Evolutionary conservation across 2,888 invertebrate species (phyloP), one percentile per base, ranked within the genome.

Genomic region (Alloplasta piceator): DNA sequence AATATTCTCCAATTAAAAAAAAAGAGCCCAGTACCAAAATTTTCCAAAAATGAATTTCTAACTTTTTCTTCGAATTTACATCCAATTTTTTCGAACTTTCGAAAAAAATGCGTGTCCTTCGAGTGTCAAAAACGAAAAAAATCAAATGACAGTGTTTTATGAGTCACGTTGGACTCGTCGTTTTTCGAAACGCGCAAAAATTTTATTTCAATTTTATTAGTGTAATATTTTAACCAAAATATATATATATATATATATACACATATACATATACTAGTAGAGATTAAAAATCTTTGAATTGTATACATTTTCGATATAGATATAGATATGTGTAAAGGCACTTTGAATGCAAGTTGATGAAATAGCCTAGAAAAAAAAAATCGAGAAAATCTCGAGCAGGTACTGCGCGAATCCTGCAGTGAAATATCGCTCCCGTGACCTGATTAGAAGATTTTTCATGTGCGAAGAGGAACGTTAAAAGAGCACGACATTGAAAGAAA

Each of bases 391-490:
- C 64, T 77, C 81, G 64, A 68, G 43, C 58, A 48, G 55, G 56
- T 48, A 43, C 77, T 81, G 81, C 77, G 60, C 36, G 38, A 81
- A 81, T 78, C 78, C 77, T 71, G 81, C 81, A 81, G 81, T 74
- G 60, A 66, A 67, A 60, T 56, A 76, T 76, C 81, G 81, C 81
- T 81, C 81, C 81, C 81, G 81, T 81, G 81, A 81, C 81, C 81
- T 81, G 81, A 81, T 70, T 81, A 81, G 81, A 81, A 74, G 14
- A 70, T 73, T 66, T 74, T 78, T 66, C 58, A 61, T 72, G 48
- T 46, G 70, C 73, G 14, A 73, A 67, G 64, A 73, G 60, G 71
- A 78, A 74, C 67, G 78, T 74, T 58, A 43, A 50, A 41, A 73
- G 58, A 73, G 76, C 80, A 73, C 77, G 77, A 78, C 79, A 82